Percentiles rank a stretch among this genome's conserved stretches.
Evolutionary conservation across 2,113 vertebrate species (phyloP).

Genomic region (Pimephales promelas): DNA sequence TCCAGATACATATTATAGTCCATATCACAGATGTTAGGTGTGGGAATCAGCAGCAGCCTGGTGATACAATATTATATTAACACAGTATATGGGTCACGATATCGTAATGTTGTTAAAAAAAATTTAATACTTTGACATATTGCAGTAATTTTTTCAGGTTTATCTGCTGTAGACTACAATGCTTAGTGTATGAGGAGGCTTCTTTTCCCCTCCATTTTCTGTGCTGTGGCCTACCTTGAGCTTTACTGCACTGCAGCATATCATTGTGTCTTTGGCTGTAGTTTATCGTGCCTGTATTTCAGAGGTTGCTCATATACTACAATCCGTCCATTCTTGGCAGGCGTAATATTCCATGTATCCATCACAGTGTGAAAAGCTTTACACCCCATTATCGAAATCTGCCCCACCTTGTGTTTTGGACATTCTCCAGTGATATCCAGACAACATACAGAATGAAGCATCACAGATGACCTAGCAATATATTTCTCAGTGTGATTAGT

Average conservation of each 20-base stretch:
- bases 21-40: background rate
- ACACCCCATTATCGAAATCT: constrained; percentile 15
- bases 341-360: background rate
- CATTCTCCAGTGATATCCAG: background rate
- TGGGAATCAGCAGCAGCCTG: background rate
- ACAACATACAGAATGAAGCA: background rate
- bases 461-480: background rate
- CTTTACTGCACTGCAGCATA: constrained; percentile 22
- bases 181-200: background rate
- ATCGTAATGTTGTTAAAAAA: background rate
- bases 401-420: background rate
- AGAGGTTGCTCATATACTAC: background rate
- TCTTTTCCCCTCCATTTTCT: background rate
- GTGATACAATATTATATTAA: background rate
- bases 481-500: background rate
- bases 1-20: background rate
- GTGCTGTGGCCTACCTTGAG: constrained; percentile 33
- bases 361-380: constrained; percentile 6
- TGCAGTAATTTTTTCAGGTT: background rate
- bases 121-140: background rate
- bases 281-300: background rate
- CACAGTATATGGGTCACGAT: background rate
- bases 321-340: background rate
- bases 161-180: background rate
- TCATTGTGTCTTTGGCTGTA: constrained; percentile 5